These are phyloP conservation scores for Drosophila subobscura DNA, from an alignment of 1,140 invertebrate species.

Conservation along the genomic window DNA sequence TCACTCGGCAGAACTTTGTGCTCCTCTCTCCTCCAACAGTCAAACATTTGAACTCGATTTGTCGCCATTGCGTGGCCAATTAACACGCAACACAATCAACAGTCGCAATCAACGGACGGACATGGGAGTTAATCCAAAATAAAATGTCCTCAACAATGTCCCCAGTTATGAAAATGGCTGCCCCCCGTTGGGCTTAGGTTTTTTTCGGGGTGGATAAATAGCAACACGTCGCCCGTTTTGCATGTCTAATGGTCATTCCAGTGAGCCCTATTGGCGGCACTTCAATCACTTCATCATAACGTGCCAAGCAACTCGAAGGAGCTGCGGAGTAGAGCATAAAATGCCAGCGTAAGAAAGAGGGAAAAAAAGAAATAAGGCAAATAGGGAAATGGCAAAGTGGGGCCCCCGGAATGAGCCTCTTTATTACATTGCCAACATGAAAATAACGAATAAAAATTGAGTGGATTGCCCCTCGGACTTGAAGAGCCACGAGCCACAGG, in stretches of 20 bases:
- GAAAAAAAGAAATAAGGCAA: constrained; percentile 22
- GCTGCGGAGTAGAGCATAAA: constrained; percentile 3
- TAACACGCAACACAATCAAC: constrained; percentile 72
- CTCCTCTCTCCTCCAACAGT: no score
- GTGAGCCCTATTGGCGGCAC: constrained; percentile 42
- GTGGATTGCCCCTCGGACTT: constrained; percentile 55
- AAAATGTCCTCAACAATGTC: constrained; percentile 41
- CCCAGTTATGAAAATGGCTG: constrained; percentile 29
- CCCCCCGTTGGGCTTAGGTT: not conserved
- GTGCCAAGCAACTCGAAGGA: constrained; percentile 3
- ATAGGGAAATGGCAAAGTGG: constrained; percentile 7
- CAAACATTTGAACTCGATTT: constrained; percentile 63
- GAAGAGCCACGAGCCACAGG: not conserved
- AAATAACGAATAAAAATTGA: constrained; percentile 77
- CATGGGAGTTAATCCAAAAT: constrained; percentile 11
- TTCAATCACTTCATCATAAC: constrained; percentile 80
- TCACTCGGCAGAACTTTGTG: no score
- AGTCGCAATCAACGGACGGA: constrained; percentile 14
- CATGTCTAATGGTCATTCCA: constrained; percentile 68
- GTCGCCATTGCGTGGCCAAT: constrained; percentile 77
- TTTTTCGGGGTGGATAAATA: constrained; percentile 40
- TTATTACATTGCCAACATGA: constrained; percentile 59
- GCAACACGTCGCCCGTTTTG: constrained; percentile 68
- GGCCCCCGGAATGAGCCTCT: constrained; percentile 25
- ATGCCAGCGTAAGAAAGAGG: not conserved